Evolutionary conservation across 2,888 invertebrate genomes (phyloP).

Genomic region (Amiota communis): DNA sequence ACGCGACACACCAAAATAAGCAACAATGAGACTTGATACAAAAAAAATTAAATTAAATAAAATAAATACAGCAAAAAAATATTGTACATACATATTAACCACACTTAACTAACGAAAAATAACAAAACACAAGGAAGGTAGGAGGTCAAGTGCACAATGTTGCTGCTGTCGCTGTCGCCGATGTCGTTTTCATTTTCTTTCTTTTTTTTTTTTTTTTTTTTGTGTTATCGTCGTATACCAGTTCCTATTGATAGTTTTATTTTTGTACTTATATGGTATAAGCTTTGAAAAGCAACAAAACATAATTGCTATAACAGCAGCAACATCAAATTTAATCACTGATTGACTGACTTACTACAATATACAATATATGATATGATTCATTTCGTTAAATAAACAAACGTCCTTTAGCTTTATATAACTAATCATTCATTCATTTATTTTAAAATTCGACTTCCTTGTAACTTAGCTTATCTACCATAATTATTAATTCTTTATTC

Average conservation of each 20-base stretch:
- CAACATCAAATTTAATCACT: constrained; percentile 36
- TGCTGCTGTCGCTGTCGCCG: background rate
- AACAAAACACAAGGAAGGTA: constrained; percentile 47
- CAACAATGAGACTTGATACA: background rate
- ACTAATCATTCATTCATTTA: background rate
- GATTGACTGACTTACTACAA: constrained; percentile 19
- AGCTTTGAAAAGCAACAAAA: constrained; percentile 37
- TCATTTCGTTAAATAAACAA: background rate
- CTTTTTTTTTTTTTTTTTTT: background rate
- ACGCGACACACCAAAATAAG: too few species aligned
- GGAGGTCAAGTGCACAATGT: constrained; percentile 54
- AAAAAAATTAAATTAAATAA: constrained; percentile 48
- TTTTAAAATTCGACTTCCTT: background rate
- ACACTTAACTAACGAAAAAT: background rate
- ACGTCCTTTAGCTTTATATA: background rate
- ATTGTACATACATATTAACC: background rate
- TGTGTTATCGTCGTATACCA: constrained; percentile 43
- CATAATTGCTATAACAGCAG: constrained; percentile 41
- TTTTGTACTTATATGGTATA: constrained; percentile 63
- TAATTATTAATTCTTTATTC: constrained; percentile 24
- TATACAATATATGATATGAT: background rate
- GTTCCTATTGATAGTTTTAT: constrained; percentile 57
- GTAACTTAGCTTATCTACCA: background rate
- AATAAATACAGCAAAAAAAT: background rate
- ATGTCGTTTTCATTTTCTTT: background rate